Percentiles rank a stretch among this genome's conserved stretches.
Conservation (phyloP, 1,140 invertebrate genomes). For the Drosophila virilis region DNA sequence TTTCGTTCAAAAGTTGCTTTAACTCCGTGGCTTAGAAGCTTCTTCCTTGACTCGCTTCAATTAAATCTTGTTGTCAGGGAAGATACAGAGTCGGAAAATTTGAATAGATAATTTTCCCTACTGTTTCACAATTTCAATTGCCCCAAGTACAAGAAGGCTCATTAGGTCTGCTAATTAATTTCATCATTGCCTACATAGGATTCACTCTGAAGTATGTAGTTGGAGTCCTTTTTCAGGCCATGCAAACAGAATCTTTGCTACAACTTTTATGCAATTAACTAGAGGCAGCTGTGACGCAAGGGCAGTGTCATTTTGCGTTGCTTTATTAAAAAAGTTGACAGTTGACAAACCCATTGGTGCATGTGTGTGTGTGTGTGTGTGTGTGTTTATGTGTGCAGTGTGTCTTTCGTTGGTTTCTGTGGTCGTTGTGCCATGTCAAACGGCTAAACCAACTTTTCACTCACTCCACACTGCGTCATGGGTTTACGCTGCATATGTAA, state of each 20-base stretch:
- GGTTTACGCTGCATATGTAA: conserved; percentile 28
- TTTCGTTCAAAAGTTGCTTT: too few species aligned
- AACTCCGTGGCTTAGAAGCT: too few species aligned
- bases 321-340: conserved; percentile 80
- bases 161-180: conserved; percentile 34
- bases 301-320: conserved; percentile 54
- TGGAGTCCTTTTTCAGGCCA: conserved; percentile 17
- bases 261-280: conserved; percentile 45
- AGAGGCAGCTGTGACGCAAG: conserved; percentile 8
- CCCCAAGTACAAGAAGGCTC: conserved; percentile 18
- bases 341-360: conserved; percentile 76
- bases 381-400: conserved; percentile 38
- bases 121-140: neutral
- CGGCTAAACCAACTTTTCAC: conserved; percentile 52
- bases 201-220: neutral
- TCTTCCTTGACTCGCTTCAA: too few species aligned
- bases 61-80: too few species aligned
- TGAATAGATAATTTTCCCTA: neutral
- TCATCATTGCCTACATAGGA: conserved; percentile 1
- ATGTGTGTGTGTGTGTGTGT: conserved; percentile 10
- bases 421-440: conserved; percentile 75
- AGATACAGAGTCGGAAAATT: neutral
- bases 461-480: conserved; percentile 32
- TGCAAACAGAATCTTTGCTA: conserved; percentile 44
- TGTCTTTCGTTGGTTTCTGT: conserved; percentile 71